These are phyloP conservation scores for Drosophila pegasa DNA, from an alignment of 2,888 invertebrate species.

Conservation along the genomic window DNA sequence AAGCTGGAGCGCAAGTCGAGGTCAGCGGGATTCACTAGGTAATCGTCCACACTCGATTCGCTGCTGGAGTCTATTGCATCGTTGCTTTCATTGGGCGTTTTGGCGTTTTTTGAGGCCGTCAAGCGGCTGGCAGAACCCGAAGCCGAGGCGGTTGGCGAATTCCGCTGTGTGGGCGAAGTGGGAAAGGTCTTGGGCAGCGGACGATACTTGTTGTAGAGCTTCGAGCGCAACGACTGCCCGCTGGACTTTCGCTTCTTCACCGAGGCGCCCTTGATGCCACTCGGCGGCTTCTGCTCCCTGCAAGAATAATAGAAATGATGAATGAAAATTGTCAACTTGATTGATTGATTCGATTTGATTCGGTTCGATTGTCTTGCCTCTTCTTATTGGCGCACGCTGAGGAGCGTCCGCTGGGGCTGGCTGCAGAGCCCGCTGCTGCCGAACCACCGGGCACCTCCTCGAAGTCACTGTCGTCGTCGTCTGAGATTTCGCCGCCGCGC, in stretches of 20 bases:
- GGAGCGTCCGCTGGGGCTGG: conserved; percentile 54
- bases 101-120: conserved; percentile 81
- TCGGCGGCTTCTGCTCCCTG: conserved; percentile 66
- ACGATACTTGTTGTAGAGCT: conserved; percentile 80
- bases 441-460: conserved; percentile 63
- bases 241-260: conserved; percentile 77
- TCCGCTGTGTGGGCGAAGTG: conserved; percentile 68
- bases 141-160: conserved; percentile 72
- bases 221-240: conserved; percentile 78
- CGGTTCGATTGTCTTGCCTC: conserved; percentile 44
- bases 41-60: conserved; percentile 81
- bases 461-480: conserved; percentile 83
- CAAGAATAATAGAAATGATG: conserved; percentile 5
- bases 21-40: conserved; percentile 86
- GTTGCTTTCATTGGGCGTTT: conserved; percentile 78
- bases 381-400: conserved; percentile 47
- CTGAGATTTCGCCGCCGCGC: conserved; percentile 82
- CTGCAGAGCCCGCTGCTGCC: conserved; percentile 15
- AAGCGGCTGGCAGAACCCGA: conserved; percentile 59
- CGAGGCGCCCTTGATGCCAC: conserved; percentile 70
- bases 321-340: conserved; percentile 11
- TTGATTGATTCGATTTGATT: conserved; percentile 15
- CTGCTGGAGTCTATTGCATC: conserved; percentile 54
- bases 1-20: conserved; percentile 87
- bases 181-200: conserved; percentile 79